Evolutionary conservation across 1,140 invertebrate genomes (phyloP), one percentile per base, ranked within the genome.

Genomic region (Chrysomallon squamiferum): DNA sequence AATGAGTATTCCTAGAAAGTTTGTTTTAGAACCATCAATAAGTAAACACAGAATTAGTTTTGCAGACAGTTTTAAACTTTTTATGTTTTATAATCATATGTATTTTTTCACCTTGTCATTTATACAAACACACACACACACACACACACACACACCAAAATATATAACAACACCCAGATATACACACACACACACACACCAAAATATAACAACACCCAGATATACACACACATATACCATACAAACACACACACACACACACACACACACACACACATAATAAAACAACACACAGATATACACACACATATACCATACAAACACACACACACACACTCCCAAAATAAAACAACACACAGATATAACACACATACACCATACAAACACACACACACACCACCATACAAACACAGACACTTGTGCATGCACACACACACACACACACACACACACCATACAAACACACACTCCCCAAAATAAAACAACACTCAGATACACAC

Each of bases 121-220:
- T 9, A 4, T 9, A 4, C 18, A 4, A 58, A 25, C 9, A 58
- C n/a, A 13, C 27, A 18, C 25, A 60, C 32, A 60, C n/a, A 7
- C 20, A 30, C 33, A n/a, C 25, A 54, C 32, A 25, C n/a, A 27
- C 20, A 50, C 49, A 50, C 49, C 20, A 6, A n/a, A 5, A 50
- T 27, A 50, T 27, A 7, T 38, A 27, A 27, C 25, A 22, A 27
- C 11, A 63, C 18, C 29, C 30, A 56, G 18, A 25, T 38, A 38
- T 54, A 20, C 25, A 58, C 63, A 59, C 33, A 43, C 35, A n/a
- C 18, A 65, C 33, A 65, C 63, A 59, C 1, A 20, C 62, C 33
- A 33, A 35, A 3, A 59, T 38, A 47, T 18, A 29, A 18, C 43
- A 7, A 27, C 18, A n/a, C 43, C 27, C 33, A 20, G 11, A 30